Percentiles rank a stretch among this genome's conserved stretches.
Evolutionary conservation across 2,113 vertebrate species (phyloP).

Genomic region (Mus spicilegus): DNA sequence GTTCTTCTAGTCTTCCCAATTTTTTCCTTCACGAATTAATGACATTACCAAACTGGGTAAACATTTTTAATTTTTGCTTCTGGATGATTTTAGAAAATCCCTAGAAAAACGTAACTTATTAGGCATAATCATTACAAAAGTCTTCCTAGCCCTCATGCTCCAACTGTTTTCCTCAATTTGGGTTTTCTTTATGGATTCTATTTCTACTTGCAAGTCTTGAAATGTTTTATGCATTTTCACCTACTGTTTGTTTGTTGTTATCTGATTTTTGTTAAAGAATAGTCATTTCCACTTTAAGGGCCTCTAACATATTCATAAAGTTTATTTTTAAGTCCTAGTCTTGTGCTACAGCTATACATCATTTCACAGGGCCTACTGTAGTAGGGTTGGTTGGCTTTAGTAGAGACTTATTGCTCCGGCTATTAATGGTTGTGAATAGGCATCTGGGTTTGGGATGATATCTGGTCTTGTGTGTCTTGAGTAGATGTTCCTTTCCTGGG

Average conservation of each 20-base stretch:
- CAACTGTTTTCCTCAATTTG: neutral
- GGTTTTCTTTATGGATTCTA: neutral
- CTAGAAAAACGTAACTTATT: neutral
- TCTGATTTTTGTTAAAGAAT: neutral
- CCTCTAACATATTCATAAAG: neutral
- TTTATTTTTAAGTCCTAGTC: neutral
- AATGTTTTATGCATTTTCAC: neutral
- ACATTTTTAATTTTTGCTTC: neutral
- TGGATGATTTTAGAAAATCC: neutral
- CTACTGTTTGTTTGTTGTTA: neutral
- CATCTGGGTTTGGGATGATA: neutral
- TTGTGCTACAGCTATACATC: neutral
- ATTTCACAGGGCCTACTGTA: neutral
- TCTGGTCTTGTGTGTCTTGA: neutral
- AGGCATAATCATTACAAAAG: neutral
- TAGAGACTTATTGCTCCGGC: neutral
- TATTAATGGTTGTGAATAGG: neutral
- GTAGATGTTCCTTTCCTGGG: neutral
- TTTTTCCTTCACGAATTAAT: neutral
- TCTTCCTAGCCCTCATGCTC: neutral
- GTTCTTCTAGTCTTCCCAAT: neutral
- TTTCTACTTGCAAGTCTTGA: neutral
- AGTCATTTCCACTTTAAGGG: neutral
- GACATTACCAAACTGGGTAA: neutral
- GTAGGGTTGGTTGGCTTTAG: neutral